These are phyloP conservation scores for Leptinotarsa texana DNA, from an alignment of 1,140 invertebrate species.

Conservation along the genomic window DNA sequence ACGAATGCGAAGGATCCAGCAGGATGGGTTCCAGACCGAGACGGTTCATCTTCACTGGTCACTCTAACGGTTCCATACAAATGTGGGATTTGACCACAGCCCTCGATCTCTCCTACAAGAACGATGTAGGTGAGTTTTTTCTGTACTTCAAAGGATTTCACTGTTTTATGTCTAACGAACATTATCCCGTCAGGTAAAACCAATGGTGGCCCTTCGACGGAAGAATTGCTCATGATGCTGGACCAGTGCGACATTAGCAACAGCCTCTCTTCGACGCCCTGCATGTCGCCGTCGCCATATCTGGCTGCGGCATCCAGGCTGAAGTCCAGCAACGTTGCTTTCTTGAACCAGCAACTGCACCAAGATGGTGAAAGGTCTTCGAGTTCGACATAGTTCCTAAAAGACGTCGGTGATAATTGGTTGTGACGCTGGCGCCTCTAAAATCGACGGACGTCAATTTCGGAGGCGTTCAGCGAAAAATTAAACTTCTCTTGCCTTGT, in stretches of 20 bases:
- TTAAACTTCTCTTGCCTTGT: no score
- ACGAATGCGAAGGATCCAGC: slow-evolving; percentile 94
- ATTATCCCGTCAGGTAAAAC: slow-evolving; percentile 53
- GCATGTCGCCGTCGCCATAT: slow-evolving; percentile 80
- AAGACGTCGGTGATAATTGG: no score
- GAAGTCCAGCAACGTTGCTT: slow-evolving; percentile 74
- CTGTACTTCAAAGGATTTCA: no score
- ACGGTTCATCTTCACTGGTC: slow-evolving; percentile 92
- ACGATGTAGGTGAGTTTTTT: slow-evolving; percentile 61
- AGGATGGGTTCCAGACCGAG: slow-evolving; percentile 89
- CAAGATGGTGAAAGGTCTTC: slow-evolving; percentile 46
- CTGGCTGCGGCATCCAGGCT: slow-evolving; percentile 65
- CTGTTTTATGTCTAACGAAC: not conserved
- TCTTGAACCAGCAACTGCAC: slow-evolving; percentile 69
- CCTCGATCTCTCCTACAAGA: slow-evolving; percentile 77
- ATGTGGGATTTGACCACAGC: slow-evolving; percentile 99
- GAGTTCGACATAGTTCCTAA: slow-evolving; percentile 21
- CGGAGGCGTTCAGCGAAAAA: no score
- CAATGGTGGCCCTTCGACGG: slow-evolving; percentile 84
- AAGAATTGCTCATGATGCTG: slow-evolving; percentile 85
- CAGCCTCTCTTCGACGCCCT: slow-evolving; percentile 81
- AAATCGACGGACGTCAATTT: no score
- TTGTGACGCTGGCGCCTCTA: no score
- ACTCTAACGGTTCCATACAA: slow-evolving; percentile 92
- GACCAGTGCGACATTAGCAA: slow-evolving; percentile 92